Conservation (phyloP, 2,113 vertebrate genomes). For the Toxostoma redivivum region DNA sequence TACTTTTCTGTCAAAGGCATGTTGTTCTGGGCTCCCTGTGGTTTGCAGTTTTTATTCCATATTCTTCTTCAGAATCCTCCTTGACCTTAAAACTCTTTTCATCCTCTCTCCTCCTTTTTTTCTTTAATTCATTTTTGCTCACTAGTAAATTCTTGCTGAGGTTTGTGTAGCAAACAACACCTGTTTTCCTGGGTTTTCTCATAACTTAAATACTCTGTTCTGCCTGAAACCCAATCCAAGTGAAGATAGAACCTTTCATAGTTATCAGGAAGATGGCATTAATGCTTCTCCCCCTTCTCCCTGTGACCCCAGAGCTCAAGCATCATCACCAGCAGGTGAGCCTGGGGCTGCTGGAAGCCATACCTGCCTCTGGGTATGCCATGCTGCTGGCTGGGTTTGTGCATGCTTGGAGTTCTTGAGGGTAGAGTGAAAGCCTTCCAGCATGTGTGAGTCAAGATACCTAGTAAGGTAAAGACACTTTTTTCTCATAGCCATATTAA, state of each 20-base stretch:
- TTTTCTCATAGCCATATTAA: background rate
- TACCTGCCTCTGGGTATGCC: background rate
- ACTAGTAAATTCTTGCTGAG: background rate
- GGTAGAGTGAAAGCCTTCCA: background rate
- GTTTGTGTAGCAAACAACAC: background rate
- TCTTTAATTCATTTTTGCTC: background rate
- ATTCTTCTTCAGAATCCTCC: background rate
- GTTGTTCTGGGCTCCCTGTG: background rate
- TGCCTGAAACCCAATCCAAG: background rate
- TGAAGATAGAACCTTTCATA: background rate
- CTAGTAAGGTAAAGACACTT: background rate
- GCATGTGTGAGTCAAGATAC: background rate
- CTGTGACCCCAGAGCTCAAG: background rate
- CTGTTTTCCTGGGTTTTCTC: background rate
- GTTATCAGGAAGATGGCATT: background rate
- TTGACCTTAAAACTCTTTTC: background rate
- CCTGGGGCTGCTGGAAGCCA: background rate
- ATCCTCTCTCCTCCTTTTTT: background rate
- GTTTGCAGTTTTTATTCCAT: background rate
- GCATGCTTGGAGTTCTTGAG: background rate
- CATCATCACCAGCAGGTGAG: background rate
- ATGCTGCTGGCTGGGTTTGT: background rate
- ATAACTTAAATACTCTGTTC: background rate
- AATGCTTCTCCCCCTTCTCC: background rate
- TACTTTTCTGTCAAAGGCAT: background rate